Percentiles rank a stretch among this genome's conserved stretches.
phyloP scores from a whole-genome alignment of 2,888 invertebrate species.

The Lysandra bellargus region DNA sequence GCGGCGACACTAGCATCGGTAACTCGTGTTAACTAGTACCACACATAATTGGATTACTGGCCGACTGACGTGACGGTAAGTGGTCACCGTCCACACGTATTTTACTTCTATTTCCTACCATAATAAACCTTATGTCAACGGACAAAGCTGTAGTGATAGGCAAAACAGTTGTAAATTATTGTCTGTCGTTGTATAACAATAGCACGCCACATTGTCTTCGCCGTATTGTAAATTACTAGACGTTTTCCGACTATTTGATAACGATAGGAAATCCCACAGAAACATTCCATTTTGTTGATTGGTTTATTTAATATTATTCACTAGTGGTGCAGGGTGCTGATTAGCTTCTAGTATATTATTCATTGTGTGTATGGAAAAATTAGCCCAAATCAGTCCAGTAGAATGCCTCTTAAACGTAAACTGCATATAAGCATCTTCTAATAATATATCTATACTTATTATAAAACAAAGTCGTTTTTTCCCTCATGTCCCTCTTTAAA shows the following conservation, averaged over 20 bases:
- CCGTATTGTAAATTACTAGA: background rate
- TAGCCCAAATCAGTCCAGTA: no score
- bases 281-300: background rate
- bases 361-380: no score
- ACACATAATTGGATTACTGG: background rate
- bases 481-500: no score
- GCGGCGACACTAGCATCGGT: background rate
- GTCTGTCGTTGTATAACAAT: background rate
- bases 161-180: background rate
- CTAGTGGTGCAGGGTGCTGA: no score
- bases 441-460: no score
- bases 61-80: background rate
- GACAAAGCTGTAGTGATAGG: background rate
- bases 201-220: conserved; percentile 5
- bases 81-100: background rate
- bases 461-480: no score
- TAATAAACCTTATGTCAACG: background rate
- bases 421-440: no score
- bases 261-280: background rate
- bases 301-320: no score
- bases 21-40: background rate
- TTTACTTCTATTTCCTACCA: background rate
- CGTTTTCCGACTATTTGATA: no score
- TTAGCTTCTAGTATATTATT: no score
- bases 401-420: no score